Evolutionary conservation across 1,140 invertebrate species (phyloP), one percentile per base, ranked within the genome.

Genomic region (Sinonovacula constricta): DNA sequence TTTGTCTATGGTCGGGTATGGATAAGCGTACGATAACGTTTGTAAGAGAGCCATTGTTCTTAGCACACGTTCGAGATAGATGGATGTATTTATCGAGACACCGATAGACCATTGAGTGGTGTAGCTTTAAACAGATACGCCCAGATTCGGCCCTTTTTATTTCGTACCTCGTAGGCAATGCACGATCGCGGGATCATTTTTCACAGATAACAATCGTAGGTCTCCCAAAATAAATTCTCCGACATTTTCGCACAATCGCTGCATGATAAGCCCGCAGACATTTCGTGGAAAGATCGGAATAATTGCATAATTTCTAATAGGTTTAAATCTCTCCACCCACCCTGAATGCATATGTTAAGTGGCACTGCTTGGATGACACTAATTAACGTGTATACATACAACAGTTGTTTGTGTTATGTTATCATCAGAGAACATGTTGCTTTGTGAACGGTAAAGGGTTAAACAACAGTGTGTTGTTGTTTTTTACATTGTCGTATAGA

Each of bases 41-140:
- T 65, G 53, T 67, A 63, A 36, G 62, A 45, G 39, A n/a, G 51
- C 62, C 51, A 76, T 76, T 76, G 72, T 76, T 76, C 72, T 66
- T 67, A 45, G 62, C 12, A 10, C 49, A 49, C 24, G 45, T 56
- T 39, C 45, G 51, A 76, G 72, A 67, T 49, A 60, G 33, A 31
- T 62, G 36, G 15, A 33, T 60, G 66, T 76, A 67, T 60, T 76
- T 76, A 76, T 76, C 72, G 45, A 1, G 18, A n/a, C 7, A 36
- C 14, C 51, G 72, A 76, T 76, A 76, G 63, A 33, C 39, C 57
- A 76, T 76, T 63, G 24, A 45, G 45, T 53, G 59, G 66, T 76
- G 72, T 76, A 45, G n/a, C 67, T 74, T 66, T 66, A 76, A 76
- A 76, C 72, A 76, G 72, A 67, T 57, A 39, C 72, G 72, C 72